Conservation (phyloP, 2,113 vertebrate species). For the Gobio gobio region DNA sequence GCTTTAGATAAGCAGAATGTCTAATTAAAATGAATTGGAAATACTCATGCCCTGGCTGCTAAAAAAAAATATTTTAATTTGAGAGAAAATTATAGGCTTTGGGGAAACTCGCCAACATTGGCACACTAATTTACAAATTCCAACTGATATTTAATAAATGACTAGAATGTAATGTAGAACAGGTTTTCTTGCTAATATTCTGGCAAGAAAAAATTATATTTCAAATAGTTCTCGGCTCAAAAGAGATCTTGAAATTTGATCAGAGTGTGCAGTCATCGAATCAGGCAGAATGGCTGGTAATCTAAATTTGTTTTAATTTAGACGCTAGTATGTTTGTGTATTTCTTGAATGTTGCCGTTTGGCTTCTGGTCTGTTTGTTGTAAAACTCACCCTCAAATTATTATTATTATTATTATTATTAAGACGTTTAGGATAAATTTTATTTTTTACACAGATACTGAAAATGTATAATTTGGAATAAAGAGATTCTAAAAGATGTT, state of each 20-base stretch:
- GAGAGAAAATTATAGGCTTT: neutral
- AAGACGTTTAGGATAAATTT: constrained; percentile 31
- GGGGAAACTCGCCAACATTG: neutral
- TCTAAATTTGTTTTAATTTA: constrained; percentile 5
- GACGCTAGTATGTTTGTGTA: neutral
- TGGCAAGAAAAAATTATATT: neutral
- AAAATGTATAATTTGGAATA: constrained; percentile 48
- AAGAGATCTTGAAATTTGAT: neutral
- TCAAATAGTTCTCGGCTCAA: neutral
- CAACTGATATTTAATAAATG: neutral
- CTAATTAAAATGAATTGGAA: constrained; percentile 2
- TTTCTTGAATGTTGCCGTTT: constrained; percentile 3
- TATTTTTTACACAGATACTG: constrained; percentile 41
- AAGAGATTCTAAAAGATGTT: constrained; percentile 44
- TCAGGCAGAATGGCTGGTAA: neutral
- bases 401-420: constrained; percentile 11
- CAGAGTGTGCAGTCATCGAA: neutral
- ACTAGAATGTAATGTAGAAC: neutral
- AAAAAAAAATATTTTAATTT: neutral
- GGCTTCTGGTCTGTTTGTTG: constrained; percentile 26
- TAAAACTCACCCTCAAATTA: constrained; percentile 22
- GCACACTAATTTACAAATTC: neutral
- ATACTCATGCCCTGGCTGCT: neutral
- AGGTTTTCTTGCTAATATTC: neutral
- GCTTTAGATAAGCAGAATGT: constrained; percentile 1